phyloP scores from a whole-genome alignment of 2,888 invertebrate species.

The Diaprepes abbreviatus region DNA sequence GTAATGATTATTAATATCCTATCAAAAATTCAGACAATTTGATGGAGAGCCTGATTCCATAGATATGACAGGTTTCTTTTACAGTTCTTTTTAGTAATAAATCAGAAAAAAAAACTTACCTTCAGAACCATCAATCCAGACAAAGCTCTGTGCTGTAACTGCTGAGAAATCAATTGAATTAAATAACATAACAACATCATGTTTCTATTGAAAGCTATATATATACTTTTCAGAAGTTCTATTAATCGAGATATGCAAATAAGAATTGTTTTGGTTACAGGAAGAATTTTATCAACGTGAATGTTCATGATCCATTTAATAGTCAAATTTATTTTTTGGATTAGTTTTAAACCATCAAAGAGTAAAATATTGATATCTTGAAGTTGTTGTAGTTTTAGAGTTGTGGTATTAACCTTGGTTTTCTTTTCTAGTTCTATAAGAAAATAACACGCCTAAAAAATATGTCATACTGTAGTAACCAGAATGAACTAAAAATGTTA shows the following conservation, averaged over 20 bases:
- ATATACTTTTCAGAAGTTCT: constrained; percentile 84
- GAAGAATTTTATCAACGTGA: constrained; percentile 79
- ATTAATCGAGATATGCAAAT: constrained; percentile 84
- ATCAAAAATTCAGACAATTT: too few relatives aligned
- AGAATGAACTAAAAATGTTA: too few relatives aligned
- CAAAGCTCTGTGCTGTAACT: constrained; percentile 82
- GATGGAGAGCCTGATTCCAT: too few relatives aligned
- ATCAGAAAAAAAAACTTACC: constrained; percentile 66
- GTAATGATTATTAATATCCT: too few relatives aligned
- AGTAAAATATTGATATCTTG: constrained; percentile 71
- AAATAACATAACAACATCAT: constrained; percentile 80
- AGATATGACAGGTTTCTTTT: too few relatives aligned
- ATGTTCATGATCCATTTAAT: constrained; percentile 76
- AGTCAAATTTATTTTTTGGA: constrained; percentile 68
- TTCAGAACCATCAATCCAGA: constrained; percentile 77
- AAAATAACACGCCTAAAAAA: constrained; percentile 72
- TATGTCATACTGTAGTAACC: too few relatives aligned
- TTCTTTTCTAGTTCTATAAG: constrained; percentile 74
- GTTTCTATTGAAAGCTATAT: constrained; percentile 78
- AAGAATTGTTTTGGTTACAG: constrained; percentile 83
- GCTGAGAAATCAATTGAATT: constrained; percentile 83
- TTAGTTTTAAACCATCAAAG: constrained; percentile 68
- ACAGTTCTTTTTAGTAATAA: too few relatives aligned
- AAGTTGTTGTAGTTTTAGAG: constrained; percentile 71
- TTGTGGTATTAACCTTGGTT: constrained; percentile 67